phyloP scores from a whole-genome alignment of 2,797 vertebrate genomes.

The Pangasius djambal region DNA sequence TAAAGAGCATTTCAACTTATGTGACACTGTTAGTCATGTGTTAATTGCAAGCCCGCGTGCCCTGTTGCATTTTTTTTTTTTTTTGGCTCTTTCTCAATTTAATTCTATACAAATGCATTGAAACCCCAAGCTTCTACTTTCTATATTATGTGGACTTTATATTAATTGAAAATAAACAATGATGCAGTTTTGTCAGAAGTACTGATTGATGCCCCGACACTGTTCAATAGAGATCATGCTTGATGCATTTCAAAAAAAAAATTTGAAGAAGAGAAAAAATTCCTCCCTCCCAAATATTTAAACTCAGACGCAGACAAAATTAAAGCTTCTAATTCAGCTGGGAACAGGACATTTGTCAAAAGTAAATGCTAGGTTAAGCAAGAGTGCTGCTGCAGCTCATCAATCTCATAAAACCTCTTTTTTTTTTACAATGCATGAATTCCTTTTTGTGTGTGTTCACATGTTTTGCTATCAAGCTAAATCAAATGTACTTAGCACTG shows the following conservation, averaged over 20 bases:
- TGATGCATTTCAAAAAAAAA: neutral
- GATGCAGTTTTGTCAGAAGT: neutral
- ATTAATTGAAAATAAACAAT: neutral
- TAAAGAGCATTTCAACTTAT: no score
- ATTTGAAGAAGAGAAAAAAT: neutral
- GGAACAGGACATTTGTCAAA: conserved; percentile 4
- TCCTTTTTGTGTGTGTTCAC: neutral
- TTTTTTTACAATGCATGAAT: neutral
- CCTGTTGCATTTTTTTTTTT: neutral
- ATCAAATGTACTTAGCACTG: neutral
- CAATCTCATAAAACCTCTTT: neutral
- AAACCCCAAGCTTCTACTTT: neutral
- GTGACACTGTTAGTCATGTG: no score
- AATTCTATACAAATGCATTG: neutral
- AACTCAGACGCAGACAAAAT: neutral
- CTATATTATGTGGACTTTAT: neutral
- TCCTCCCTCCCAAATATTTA: neutral
- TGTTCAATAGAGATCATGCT: neutral
- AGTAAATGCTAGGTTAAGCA: neutral
- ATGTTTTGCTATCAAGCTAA: neutral
- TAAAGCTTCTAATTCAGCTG: neutral
- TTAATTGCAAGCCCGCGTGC: no score
- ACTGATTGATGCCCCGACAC: neutral
- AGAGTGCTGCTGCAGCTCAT: neutral
- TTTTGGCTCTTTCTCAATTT: neutral